Evolutionary conservation across 2,888 invertebrate species (phyloP), one percentile per base, ranked within the genome.

Genomic region (Drosophila pseudotakahashii): DNA sequence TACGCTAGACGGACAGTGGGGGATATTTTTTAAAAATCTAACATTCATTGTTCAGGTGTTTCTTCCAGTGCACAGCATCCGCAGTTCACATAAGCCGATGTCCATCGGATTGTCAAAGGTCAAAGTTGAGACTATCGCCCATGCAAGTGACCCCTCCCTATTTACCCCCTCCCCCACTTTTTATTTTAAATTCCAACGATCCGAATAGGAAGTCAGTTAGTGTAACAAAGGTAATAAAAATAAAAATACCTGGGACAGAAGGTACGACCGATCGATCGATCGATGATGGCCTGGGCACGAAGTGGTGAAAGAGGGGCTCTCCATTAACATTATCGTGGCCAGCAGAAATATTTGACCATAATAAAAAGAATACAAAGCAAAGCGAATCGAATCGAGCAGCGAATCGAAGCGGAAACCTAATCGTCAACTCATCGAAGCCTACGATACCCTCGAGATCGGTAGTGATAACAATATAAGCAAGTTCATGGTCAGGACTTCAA

Each of bases 161-260:
- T 7, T 7, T 6, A 5, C 7, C 10, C 34, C 19, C 37, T 10
- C 16, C 23, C 30, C 30, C 30, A 30, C 30, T 30, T 30, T 30
- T 30, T 30, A 1, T 30, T 30, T 30, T 30, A 73, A 54, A 34
- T 47, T 13, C 69, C 53, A 54, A 9, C 73, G 41, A 52, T 63
- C 41, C 64, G 41, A 79, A 79, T 79, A 78, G 83, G 88, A 84
- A 88, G 86, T 84, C 74, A 88, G 84, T 88, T 88, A 84, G 84
- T 84, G 89, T 88, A 88, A 88, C 84, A 84, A 74, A 82, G 71
- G 77, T 71, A 66, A 85, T 85, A 88, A 79, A 82, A 82, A 85
- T 85, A 77, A 79, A 82, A 82, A 85, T 85, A 77, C 77, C 79
- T 75, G 26, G 63, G 73, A 53, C 57, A 7, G 60, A 41, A 51